These are phyloP conservation scores for Erynnis tages DNA, from an alignment of 2,888 invertebrate species.

Conservation along the genomic window DNA sequence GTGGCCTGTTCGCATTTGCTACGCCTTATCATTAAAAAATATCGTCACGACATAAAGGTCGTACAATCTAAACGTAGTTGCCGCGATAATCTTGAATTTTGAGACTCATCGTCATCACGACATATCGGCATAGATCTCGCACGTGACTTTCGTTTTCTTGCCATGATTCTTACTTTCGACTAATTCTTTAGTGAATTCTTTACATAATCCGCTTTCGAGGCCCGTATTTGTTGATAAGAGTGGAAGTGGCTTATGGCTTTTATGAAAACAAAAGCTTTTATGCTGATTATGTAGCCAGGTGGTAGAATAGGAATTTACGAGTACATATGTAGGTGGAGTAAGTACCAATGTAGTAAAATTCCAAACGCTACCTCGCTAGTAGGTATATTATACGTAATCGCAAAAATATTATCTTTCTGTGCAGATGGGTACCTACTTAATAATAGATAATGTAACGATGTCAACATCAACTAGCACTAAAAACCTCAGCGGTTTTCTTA, in stretches of 20 bases:
- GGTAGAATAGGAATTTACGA: too few species aligned
- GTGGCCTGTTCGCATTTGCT: too few species aligned
- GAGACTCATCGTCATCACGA: conserved; percentile 62
- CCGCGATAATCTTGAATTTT: conserved; percentile 55
- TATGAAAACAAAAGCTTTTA: neutral
- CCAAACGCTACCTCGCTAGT: too few species aligned
- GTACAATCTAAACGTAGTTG: conserved; percentile 42
- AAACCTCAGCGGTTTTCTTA: too few species aligned
- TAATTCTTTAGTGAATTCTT: conserved; percentile 36
- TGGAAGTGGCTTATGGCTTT: neutral
- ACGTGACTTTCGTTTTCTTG: conserved; percentile 65
- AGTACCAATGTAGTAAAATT: too few species aligned
- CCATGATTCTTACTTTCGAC: conserved; percentile 55
- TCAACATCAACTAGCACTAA: too few species aligned
- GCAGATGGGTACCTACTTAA: too few species aligned
- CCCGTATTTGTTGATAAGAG: conserved; percentile 11
- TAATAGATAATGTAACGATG: too few species aligned
- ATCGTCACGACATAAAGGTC: conserved; percentile 25
- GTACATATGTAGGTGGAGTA: too few species aligned
- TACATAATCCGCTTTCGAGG: conserved; percentile 25
- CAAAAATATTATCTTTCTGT: too few species aligned
- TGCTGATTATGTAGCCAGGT: neutral
- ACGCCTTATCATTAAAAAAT: neutral
- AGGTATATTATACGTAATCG: too few species aligned
- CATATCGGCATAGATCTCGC: conserved; percentile 42